phyloP scores from a whole-genome alignment of 2,797 vertebrate genomes.

The Tragopan temminckii region DNA sequence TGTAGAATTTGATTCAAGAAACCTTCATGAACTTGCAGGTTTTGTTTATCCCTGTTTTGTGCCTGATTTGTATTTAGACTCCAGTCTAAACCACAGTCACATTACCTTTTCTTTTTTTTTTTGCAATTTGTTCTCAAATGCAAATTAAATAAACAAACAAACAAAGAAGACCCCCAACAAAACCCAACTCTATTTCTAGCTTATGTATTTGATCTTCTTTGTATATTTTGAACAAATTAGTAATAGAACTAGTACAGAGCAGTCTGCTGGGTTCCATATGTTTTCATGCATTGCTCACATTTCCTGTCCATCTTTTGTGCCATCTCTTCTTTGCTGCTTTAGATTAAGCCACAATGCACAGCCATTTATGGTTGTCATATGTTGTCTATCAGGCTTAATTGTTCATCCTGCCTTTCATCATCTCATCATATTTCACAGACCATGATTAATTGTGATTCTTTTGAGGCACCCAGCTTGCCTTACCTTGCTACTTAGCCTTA shows the following conservation, averaged over 20 bases:
- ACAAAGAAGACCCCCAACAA: not conserved
- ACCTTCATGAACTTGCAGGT: not conserved
- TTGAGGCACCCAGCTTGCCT: constrained; percentile 7
- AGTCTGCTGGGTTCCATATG: not conserved
- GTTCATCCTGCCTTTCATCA: constrained; percentile 61
- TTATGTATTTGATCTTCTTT: not conserved
- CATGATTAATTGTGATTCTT: not conserved
- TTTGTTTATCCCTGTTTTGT: not conserved
- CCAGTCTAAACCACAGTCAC: constrained; percentile 14
- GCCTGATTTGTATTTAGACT: not conserved
- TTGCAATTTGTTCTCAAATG: constrained; percentile 19
- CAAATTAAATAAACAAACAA: constrained; percentile 15
- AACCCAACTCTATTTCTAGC: not conserved
- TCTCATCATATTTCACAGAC: constrained; percentile 26
- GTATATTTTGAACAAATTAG: not conserved
- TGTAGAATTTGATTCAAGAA: not conserved
- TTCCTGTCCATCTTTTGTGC: constrained; percentile 11
- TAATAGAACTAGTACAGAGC: not conserved
- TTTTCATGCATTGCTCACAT: not conserved
- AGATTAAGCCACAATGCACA: constrained; percentile 50
- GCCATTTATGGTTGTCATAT: constrained; percentile 28
- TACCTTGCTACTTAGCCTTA: not conserved
- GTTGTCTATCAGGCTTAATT: constrained; percentile 53
- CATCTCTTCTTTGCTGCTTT: constrained; percentile 31
- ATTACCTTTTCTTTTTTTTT: not conserved